These are phyloP conservation scores for Dicyrtoma fusca DNA, from an alignment of 2,888 invertebrate genomes.

Conservation along the genomic window DNA sequence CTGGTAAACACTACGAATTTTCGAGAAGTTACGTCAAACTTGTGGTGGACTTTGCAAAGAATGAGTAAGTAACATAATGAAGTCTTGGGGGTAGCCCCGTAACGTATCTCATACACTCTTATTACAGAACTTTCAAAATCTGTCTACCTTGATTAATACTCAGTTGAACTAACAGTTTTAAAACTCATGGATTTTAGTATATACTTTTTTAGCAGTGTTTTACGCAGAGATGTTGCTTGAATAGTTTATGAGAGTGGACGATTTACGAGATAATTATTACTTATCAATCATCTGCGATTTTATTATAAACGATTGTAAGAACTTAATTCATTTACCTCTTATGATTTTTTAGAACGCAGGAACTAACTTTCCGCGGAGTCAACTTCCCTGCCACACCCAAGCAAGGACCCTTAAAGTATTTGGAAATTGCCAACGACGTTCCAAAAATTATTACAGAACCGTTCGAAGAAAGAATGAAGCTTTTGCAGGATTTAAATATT, in stretches of 20 bases:
- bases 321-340: not conserved
- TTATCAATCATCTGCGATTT: no score
- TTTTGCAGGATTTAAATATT: constrained; percentile 1
- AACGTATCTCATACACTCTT: no score
- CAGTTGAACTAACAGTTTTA: no score
- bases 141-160: no score
- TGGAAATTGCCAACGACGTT: not conserved
- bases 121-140: no score
- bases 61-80: not conserved
- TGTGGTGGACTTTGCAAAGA: constrained; percentile 1
- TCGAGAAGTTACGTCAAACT: constrained; percentile 1
- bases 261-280: no score
- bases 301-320: not conserved
- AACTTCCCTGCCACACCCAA: not conserved
- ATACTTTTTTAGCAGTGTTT: no score
- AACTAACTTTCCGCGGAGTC: not conserved
- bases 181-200: no score
- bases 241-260: no score
- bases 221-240: no score
- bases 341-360: not conserved
- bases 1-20: not conserved
- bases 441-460: not conserved
- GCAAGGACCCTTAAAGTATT: not conserved
- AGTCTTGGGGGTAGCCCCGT: no score
- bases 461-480: not conserved